phyloP scores from a whole-genome alignment of 1,140 invertebrate genomes.

The Berghia stephanieae region DNA sequence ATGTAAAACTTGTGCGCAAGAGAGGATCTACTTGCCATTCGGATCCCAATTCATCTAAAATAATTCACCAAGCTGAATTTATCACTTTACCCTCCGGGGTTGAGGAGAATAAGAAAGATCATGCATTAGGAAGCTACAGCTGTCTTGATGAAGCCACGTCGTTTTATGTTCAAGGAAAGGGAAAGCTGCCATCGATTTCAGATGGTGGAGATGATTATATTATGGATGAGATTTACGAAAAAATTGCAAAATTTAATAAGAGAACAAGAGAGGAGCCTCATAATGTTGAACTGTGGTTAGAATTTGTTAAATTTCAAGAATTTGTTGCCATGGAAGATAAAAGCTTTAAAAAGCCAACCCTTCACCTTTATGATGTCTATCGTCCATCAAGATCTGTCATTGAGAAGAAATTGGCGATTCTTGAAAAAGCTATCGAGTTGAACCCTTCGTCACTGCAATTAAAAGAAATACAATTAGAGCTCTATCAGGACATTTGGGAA shows the following conservation, averaged over 20 bases:
- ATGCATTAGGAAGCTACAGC: constrained; percentile 18
- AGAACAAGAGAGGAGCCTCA: constrained; percentile 60
- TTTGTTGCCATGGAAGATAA: constrained; percentile 19
- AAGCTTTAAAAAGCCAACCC: constrained; percentile 34
- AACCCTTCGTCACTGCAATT: constrained; percentile 66
- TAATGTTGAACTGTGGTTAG: constrained; percentile 66
- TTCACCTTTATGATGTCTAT: constrained; percentile 31
- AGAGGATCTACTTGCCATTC: no score
- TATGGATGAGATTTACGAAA: constrained; percentile 39
- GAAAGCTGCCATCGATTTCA: constrained; percentile 21
- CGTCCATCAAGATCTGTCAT: constrained; percentile 41
- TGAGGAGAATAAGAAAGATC: constrained; percentile 12
- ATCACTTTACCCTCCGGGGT: neutral
- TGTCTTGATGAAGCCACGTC: constrained; percentile 46
- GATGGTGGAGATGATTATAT: constrained; percentile 27
- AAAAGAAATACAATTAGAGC: constrained; percentile 62
- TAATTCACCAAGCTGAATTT: constrained; percentile 2
- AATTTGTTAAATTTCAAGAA: constrained; percentile 63
- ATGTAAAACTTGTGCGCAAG: constrained; percentile 32
- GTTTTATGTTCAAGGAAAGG: constrained; percentile 50
- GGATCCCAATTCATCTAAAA: no score
- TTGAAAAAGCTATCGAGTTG: constrained; percentile 67
- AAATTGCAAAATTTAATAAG: constrained; percentile 64
- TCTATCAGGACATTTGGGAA: constrained; percentile 62
- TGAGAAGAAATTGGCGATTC: constrained; percentile 68